Base-by-base conservation (phyloP, 2,797 vertebrate species). In the Atherinosoma microstoma region DNA sequence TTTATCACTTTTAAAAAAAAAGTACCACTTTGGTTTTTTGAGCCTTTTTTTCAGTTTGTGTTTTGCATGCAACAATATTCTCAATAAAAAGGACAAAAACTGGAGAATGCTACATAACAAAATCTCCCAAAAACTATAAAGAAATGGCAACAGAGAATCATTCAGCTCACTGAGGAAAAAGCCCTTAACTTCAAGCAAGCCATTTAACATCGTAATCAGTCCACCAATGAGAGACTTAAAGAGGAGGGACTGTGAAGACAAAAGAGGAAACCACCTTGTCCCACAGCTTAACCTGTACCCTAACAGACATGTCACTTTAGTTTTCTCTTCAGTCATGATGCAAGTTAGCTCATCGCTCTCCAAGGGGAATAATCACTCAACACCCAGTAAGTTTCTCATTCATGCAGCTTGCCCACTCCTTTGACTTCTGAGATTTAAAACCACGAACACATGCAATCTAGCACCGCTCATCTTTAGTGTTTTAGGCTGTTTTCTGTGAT, bases 221-320 rank as follows among this genome's bases (percentile, higher is more conserved):
- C 70, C 82, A 78, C 86, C 85, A 91, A 91, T 89, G 75, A 84
- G 73, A 71, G 57, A 64, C 53, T 57, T 72, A 64, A 84, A 89
- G 92, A 90, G 91, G 92, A 93, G 93, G 93, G 89, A 87, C 91
- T 78, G 82, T 70, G 34, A 74, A 83, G 74, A 78, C 60, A 77
- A 49, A 83, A 63, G 83, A 92, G 90, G 89, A 94, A 93, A 92
- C 80, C 86, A 88, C 85, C 76, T 45, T 88, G 83, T 73, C 79
- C 84, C 76, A 91, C 84, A 92, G 88, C 85, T 86, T 88, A 88
- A 86, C 89, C 82, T 84, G 78, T 79, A 84, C 83, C 58, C 79
- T 57, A 57, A 79, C 67, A 86, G 83, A 85, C 57, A 85, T 90
- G 90, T 76, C 83, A 80, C 87, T 92, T 85, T 77, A 81, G 66